Evolutionary conservation across 1,140 invertebrate species (phyloP), one percentile per base, ranked within the genome.

Genomic region (Varroa destructor): DNA sequence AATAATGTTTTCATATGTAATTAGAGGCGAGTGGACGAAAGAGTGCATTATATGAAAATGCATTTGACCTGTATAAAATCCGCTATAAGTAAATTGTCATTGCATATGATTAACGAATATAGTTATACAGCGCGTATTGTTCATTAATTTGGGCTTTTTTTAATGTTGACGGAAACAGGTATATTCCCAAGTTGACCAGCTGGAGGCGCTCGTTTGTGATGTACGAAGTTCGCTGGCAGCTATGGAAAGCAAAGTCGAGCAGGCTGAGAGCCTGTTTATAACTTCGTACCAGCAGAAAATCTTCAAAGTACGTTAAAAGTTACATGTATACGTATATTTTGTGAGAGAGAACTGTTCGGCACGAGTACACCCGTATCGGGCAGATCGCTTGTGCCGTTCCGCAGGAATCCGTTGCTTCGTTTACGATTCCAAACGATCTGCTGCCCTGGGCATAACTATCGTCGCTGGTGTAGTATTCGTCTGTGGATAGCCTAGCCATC

Each of bases 201-300:
- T 67, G 61, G 61, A 67, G 12, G 8, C 61, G 2, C 61, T 67
- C 61, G 37, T 67, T 2, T 67, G 40, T 46, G 61, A 67, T 14
- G 61, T 67, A 37, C 40, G 46, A 40, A 14, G 40, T 3, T 43
- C 40, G 40, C 12, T 67, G 40, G 3, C 40, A 67, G 46, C 40
- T n/a, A 67, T 67, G 61, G 61, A 67, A 67, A 40, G 46, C 12
- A 67, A 67, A 67, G 61, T 67, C 46, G 61, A 67, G 8, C 40
- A 67, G 36, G 61, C 61, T 3, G 61, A 67, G 37, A 67, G 46
- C 14, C 37, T 43, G 8, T 67, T 67, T 37, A 67, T 37, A 8
- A 67, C 61, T 8, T 67, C 61, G 4, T 67, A 67, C 8, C 61
- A 67, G 36, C 40, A 36, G 61, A 67, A 67, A 37, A 43, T 67